Percentiles rank a stretch among this genome's conserved stretches.
Evolutionary conservation across 2,797 vertebrate genomes (phyloP).

Genomic region (Myripristis jacobus): DNA sequence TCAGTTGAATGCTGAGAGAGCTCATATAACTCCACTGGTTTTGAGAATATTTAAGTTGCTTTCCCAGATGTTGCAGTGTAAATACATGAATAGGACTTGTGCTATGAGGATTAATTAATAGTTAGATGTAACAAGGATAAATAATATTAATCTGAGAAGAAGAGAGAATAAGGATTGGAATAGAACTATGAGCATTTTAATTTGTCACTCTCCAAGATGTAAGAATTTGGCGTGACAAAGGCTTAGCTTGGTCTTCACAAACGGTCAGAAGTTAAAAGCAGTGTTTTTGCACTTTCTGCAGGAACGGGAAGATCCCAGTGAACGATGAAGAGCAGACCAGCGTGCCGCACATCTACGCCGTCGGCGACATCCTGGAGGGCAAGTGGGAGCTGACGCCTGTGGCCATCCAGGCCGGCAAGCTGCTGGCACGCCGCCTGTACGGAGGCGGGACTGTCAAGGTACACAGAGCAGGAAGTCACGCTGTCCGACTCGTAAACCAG

Average conservation of each 20-base stretch:
- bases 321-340: conserved; percentile 94
- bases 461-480: not conserved
- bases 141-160: too few relatives aligned
- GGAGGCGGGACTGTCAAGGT: conserved; percentile 86
- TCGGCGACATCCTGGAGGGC: conserved; percentile 94
- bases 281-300: conserved; percentile 51
- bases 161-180: too few relatives aligned
- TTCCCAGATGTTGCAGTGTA: too few relatives aligned
- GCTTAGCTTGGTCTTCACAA: not conserved
- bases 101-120: too few relatives aligned
- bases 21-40: too few relatives aligned
- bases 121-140: too few relatives aligned
- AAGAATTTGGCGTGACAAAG: not conserved
- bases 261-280: not conserved
- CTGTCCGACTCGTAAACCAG: too few relatives aligned
- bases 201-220: not conserved
- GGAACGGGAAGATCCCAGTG: conserved; percentile 93
- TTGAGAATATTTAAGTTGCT: too few relatives aligned
- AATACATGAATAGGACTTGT: too few relatives aligned
- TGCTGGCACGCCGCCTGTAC: conserved; percentile 92
- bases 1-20: too few relatives aligned
- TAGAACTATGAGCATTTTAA: too few relatives aligned
- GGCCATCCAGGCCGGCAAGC: conserved; percentile 93
- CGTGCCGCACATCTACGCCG: conserved; percentile 90
- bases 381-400: conserved; percentile 96